A percentile compares a stretch with the other conserved stretches of the same genome.
Evolutionary conservation across 2,888 invertebrate species (phyloP).

Genomic region (Hanleya hanleyi): DNA sequence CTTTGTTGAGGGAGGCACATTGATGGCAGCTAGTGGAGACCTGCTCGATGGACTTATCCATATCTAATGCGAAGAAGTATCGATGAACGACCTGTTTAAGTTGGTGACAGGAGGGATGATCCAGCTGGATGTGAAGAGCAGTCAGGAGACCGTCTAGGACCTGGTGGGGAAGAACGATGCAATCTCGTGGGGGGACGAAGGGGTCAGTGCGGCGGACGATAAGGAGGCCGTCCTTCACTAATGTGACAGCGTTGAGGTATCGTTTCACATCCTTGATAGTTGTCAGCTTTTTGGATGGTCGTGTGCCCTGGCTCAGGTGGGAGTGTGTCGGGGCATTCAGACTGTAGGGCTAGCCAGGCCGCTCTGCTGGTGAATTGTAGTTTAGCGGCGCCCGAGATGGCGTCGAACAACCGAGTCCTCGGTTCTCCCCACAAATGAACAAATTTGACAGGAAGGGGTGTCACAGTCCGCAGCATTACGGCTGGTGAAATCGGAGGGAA

Average conservation of each 20-base stretch:
- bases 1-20: too few species aligned
- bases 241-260: conserved; percentile 19
- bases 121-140: too few species aligned
- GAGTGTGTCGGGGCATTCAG: conserved; percentile 41
- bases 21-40: too few species aligned
- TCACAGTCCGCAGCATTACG: conserved; percentile 34
- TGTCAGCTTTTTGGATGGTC: conserved; percentile 33
- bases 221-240: conserved; percentile 27
- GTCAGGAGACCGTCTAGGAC: too few species aligned
- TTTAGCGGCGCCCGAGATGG: conserved; percentile 7
- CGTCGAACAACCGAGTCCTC: conserved; percentile 41
- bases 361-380: conserved; percentile 34
- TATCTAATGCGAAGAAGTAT: too few species aligned
- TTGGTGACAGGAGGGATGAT: too few species aligned
- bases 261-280: conserved; percentile 32
- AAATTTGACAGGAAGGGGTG: conserved; percentile 34
- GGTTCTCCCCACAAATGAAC: background rate
- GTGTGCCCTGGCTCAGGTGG: conserved; percentile 38
- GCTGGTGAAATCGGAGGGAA: conserved; percentile 41
- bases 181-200: conserved; percentile 5
- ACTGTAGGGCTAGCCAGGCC: conserved; percentile 31
- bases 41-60: too few species aligned
- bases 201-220: conserved; percentile 18
- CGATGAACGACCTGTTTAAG: too few species aligned
- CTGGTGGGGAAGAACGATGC: conserved; percentile 21